Percentiles rank a stretch among this genome's conserved stretches.
Conservation (phyloP, 2,113 vertebrate genomes). For the Numenius arquata region DNA sequence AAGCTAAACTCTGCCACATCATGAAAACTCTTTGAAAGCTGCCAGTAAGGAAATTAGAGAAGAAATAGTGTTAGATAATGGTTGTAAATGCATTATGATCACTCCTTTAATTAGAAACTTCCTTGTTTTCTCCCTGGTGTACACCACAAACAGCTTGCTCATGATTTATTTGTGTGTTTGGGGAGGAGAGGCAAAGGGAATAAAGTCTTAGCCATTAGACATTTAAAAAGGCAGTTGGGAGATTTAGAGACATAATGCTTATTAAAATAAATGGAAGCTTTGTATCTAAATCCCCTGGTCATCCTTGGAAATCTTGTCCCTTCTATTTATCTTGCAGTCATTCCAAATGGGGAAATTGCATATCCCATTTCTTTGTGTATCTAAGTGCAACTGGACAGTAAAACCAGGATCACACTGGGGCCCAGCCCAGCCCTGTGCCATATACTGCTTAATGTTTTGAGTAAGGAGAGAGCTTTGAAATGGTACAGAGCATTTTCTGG, state of each 20-base stretch:
- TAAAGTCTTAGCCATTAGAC: background rate
- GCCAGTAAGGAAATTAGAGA: slow-evolving; percentile 3
- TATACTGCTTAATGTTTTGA: background rate
- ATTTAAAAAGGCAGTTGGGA: slow-evolving; percentile 16
- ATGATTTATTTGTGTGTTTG: background rate
- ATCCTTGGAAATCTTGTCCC: background rate
- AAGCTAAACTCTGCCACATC: background rate
- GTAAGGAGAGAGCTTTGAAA: background rate
- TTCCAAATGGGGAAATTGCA: background rate
- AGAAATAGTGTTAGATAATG: slow-evolving; percentile 21
- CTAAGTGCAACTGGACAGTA: background rate
- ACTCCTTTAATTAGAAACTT: slow-evolving; percentile 33
- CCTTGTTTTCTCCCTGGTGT: slow-evolving; percentile 26
- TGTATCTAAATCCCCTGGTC: background rate
- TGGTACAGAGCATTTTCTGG: background rate
- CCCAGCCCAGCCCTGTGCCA: background rate
- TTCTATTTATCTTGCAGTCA: background rate
- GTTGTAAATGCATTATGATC: background rate
- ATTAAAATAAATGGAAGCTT: background rate
- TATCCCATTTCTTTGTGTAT: background rate
- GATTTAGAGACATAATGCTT: background rate
- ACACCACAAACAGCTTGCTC: background rate
- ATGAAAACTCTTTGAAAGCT: background rate
- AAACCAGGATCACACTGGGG: rapidly evolving
- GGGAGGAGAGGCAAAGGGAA: slow-evolving; percentile 5